A percentile compares a stretch with the other conserved stretches of the same genome.
phyloP scores from a whole-genome alignment of 2,113 vertebrate species.

The Hyla sarda region DNA sequence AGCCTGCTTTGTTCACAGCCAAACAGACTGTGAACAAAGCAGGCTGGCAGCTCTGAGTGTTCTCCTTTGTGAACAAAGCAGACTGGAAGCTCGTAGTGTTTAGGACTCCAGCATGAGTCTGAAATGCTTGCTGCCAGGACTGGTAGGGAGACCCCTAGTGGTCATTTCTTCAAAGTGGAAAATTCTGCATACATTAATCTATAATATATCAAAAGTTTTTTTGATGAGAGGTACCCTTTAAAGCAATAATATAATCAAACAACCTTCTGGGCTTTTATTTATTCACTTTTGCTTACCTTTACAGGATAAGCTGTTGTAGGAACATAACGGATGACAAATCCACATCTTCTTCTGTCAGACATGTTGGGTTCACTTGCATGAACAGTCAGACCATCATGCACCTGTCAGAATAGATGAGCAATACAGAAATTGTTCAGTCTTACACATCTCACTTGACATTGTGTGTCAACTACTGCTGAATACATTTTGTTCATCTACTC shows the following conservation, averaged over 20 bases:
- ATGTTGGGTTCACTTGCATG: conserved; percentile 79
- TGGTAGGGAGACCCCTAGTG: no score
- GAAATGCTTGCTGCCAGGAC: no score
- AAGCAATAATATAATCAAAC: background rate
- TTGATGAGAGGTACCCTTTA: no score
- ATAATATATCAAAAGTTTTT: no score
- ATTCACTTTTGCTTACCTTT: conserved; percentile 71
- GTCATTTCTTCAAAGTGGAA: no score
- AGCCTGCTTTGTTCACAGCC: no score
- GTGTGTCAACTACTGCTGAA: background rate
- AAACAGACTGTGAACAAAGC: no score
- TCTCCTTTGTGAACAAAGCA: no score
- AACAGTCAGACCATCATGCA: conserved; percentile 79
- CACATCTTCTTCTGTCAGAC: conserved; percentile 76
- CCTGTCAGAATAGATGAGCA: conserved; percentile 64
- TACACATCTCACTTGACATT: background rate
- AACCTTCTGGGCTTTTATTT: background rate
- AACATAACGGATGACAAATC: conserved; percentile 79
- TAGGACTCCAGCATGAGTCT: no score
- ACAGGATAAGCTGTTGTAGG: conserved; percentile 74
- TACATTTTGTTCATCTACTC: background rate
- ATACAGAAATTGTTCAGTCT: background rate
- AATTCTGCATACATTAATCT: no score
- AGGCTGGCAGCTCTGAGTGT: no score
- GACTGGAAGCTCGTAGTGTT: no score